A percentile compares a stretch with the other conserved stretches of the same genome.
phyloP scores from a whole-genome alignment of 2,888 invertebrate genomes.

The Nasonia oneida region DNA sequence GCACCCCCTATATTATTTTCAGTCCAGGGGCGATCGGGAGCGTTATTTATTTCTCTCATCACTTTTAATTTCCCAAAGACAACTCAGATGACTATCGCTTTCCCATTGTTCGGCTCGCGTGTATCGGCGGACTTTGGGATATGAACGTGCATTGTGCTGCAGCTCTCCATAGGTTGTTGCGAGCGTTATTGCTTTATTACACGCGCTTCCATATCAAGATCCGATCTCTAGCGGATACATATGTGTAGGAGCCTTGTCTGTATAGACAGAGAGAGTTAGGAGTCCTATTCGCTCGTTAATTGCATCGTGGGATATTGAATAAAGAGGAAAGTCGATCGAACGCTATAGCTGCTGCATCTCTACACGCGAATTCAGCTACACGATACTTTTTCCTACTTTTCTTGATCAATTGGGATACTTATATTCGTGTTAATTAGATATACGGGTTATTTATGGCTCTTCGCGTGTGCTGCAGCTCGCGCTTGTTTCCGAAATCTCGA shows the following conservation, averaged over 20 bases:
- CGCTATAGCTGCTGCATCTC: slow-evolving; percentile 13
- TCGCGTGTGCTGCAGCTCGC: too few species aligned
- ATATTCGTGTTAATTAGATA: slow-evolving; percentile 28
- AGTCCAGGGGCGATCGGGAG: slow-evolving; percentile 61
- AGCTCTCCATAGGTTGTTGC: slow-evolving; percentile 44
- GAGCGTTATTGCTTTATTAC: slow-evolving; percentile 63
- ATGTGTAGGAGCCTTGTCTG: background rate
- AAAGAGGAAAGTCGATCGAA: slow-evolving; percentile 10
- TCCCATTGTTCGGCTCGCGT: slow-evolving; percentile 64
- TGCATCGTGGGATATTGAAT: slow-evolving; percentile 70
- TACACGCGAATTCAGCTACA: too few species aligned
- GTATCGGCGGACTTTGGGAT: slow-evolving; percentile 57
- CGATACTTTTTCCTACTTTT: background rate
- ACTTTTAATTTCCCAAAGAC: slow-evolving; percentile 77
- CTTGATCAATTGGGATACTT: background rate
- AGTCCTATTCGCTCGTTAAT: slow-evolving; percentile 66
- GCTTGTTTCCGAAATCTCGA: slow-evolving; percentile 39
- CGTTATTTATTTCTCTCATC: slow-evolving; percentile 77
- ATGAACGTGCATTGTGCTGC: slow-evolving; percentile 46
- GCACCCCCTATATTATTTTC: slow-evolving; percentile 1
- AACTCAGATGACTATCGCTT: slow-evolving; percentile 75
- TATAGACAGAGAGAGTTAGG: slow-evolving; percentile 11
- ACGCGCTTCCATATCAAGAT: slow-evolving; percentile 70
- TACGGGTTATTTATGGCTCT: slow-evolving; percentile 40
- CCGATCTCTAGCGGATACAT: slow-evolving; percentile 67